Evolutionary conservation across 1,140 invertebrate species (phyloP).

Genomic region (Drosophila guanche): DNA sequence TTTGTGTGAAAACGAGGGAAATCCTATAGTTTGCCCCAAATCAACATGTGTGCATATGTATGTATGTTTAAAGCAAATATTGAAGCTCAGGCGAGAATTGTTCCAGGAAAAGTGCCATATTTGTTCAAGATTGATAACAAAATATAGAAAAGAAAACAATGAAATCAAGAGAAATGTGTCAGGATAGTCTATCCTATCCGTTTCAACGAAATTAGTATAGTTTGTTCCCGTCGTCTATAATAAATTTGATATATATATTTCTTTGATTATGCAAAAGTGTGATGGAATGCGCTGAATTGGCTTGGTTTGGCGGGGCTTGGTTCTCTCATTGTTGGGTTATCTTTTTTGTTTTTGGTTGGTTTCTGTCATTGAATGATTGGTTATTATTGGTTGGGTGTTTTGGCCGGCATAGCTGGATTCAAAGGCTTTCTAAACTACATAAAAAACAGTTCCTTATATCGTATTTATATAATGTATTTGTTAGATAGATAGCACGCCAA

Average conservation of each 20-base stretch:
- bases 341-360: slow-evolving; percentile 3
- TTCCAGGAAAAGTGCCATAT: slow-evolving; percentile 37
- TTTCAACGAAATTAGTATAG: slow-evolving; percentile 13
- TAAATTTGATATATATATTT: slow-evolving; percentile 1
- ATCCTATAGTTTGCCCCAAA: slow-evolving; percentile 50
- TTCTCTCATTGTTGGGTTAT: slow-evolving; percentile 3
- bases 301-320: slow-evolving; percentile 31
- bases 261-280: slow-evolving; percentile 7
- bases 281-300: slow-evolving; percentile 36
- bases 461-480: slow-evolving; percentile 58
- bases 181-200: slow-evolving; percentile 20
- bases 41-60: slow-evolving; percentile 9
- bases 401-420: slow-evolving; percentile 68
- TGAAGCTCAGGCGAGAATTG: slow-evolving; percentile 50
- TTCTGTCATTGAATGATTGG: neutral
- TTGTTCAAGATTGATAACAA: slow-evolving; percentile 30
- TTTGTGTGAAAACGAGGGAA: slow-evolving; percentile 53
- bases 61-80: slow-evolving; percentile 32
- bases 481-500: slow-evolving; percentile 55
- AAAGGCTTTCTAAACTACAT: slow-evolving; percentile 77
- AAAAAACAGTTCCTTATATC: slow-evolving; percentile 64
- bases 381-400: slow-evolving; percentile 44
- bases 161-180: slow-evolving; percentile 27
- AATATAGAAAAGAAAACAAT: slow-evolving; percentile 12
- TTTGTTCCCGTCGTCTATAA: neutral